Evolutionary conservation across 1,140 invertebrate species (phyloP).

Genomic region (Lepeophtheirus salmonis): DNA sequence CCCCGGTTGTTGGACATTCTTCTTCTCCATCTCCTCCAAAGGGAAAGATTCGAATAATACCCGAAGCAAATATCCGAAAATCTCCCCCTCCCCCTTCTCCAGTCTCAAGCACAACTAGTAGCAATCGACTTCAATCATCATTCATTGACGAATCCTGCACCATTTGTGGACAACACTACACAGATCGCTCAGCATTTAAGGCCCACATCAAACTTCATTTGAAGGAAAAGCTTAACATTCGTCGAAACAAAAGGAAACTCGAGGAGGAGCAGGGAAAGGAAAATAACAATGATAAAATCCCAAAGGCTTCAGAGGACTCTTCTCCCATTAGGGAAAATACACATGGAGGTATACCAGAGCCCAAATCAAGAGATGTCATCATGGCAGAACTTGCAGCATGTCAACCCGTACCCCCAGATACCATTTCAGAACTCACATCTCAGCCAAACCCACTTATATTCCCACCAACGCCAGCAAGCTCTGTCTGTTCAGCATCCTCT

Average conservation of each 20-base stretch:
- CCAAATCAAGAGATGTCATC: not conserved
- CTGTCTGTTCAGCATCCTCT: not conserved
- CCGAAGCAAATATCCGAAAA: not conserved
- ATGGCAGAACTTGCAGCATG: conserved; percentile 12
- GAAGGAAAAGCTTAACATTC: conserved; percentile 9
- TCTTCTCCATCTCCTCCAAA: not conserved
- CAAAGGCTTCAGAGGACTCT: not conserved
- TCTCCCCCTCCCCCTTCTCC: not conserved
- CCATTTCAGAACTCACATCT: not conserved
- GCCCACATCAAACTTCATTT: conserved; percentile 3
- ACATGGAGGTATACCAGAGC: not conserved
- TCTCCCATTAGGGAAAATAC: not conserved
- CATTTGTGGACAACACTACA: conserved; percentile 2
- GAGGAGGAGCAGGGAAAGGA: not conserved
- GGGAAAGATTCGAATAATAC: not conserved
- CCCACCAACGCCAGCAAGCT: not conserved
- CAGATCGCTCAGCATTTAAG: conserved; percentile 8
- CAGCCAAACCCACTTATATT: not conserved
- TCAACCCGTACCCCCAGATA: conserved; percentile 1
- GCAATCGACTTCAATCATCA: too few species aligned
- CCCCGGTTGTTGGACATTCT: too few species aligned
- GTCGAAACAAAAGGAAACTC: not conserved
- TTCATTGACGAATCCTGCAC: conserved; percentile 1
- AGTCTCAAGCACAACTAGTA: too few species aligned
- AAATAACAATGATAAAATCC: not conserved